Base-by-base conservation (phyloP, 1,140 invertebrate species). In the Papilio polyxenes region DNA sequence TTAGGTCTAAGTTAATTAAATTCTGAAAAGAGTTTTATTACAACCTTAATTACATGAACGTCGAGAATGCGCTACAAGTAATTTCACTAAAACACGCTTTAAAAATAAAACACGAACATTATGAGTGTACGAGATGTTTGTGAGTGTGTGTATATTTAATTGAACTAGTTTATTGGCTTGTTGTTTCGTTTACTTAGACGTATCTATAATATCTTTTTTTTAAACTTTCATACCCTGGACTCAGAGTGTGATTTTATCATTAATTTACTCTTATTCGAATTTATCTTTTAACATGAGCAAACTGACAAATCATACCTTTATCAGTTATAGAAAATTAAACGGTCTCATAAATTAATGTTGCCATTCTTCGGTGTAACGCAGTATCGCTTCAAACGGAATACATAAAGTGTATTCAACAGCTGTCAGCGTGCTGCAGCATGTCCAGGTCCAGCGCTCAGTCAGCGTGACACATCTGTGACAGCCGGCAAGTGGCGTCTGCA, bases 401-500 rank as follows among this genome's bases (percentile, higher is more conserved):
- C 83, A 85, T 83, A 88, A 88, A 85, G 87, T 82, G 85, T 85
- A 85, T 84, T 86, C 83, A 86, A 85, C 83, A 85, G 75, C 84
- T 85, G 88, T 88, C 87, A 86, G 74, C 72, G 65, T 59, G 82
- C 77, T 81, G 72, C 56, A 48, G 11, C 40, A 40, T 80, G 17
- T 72, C 56, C 37, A 44, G 37, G 31, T 31, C 78, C 56, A 23
- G 48, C 44, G 15, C 56, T 80, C 56, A 65, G 37, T 62, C 77
- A 59, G 78, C 23, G 40, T 69, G 78, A 80, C 78, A 80, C 75
- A 11, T 53, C 11, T 17, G 17, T 80, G 82, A 83, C 81, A 83
- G 77, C 48, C 86, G 87, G 89, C 89, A 90, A 91, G 84, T 92
- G 86, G 82, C 83, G 74, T 81, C 82, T 84, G 88, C 88, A 87